Base-by-base conservation (phyloP, 2,113 vertebrate species). In the Recurvirostra avosetta region DNA sequence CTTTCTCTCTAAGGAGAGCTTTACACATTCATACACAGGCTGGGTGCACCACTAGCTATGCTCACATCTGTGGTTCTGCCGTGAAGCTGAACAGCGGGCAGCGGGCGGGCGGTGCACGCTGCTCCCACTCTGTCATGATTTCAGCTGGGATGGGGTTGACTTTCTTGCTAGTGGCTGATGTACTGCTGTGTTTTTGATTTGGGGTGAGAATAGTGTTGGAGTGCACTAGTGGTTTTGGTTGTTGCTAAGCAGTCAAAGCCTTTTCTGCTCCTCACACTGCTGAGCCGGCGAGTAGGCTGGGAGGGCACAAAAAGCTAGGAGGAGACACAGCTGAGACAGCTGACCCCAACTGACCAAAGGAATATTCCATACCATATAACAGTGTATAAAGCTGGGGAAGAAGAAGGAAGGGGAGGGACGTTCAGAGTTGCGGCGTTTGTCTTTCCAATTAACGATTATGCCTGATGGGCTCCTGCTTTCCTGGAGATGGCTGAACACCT, bases 361-460 rank as follows among this genome's bases (percentile, higher is more conserved):
- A 15, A 17, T 30, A 30, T 49, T 38, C 41, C 56, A 38, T 12
- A 47, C 17, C 17, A 9, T 40, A 40, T 16, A n/a, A 34, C 0
- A 45, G 8, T 15, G 7, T 9, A 7, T 61, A 56, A 25, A 67
- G 20, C 63, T 25, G 26, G 7, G 32, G 62, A 22, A 47, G 21
- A 47, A 47, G 27, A 23, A 43, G 29, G 21, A 29, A 14, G 20
- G 9, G 21, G 29, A 13, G 5, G 2, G 13, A 21, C 0, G 1
- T 18, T 40, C 2, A 4, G 9, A 67, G 29, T 29, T 5, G 19
- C 9, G 19, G 4, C 1, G 0, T 67, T 50, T 67, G 36, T 50
- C 43, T 86, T 58, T 20, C 30, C 63, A 32, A 43, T 6, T 43
- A 7, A n/a, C 2, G 0, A 0, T 50, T n/a, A 76, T 0, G 0